phyloP scores from a whole-genome alignment of 2,888 invertebrate genomes.

The Raillietiella orientalis region DNA sequence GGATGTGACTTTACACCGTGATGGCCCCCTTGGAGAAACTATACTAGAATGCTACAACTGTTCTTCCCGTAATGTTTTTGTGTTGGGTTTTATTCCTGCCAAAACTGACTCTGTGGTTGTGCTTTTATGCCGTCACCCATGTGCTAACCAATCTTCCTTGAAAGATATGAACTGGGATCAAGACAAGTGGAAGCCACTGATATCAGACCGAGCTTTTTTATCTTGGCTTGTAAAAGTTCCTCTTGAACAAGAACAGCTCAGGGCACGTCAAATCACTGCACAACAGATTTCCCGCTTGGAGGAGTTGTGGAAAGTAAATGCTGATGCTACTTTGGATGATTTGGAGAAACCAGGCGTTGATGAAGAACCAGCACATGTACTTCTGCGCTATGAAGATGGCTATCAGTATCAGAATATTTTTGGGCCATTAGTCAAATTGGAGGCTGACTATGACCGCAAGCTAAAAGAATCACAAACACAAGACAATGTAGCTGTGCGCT shows the following conservation, averaged over 20 bases:
- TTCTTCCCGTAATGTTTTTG: slow-evolving; percentile 89
- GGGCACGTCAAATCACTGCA: slow-evolving; percentile 85
- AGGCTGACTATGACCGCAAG: slow-evolving; percentile 92
- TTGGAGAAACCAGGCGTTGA: slow-evolving; percentile 92
- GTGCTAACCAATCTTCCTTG: slow-evolving; percentile 80
- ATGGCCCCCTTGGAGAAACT: slow-evolving; percentile 91
- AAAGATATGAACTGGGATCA: slow-evolving; percentile 99
- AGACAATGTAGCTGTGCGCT: slow-evolving; percentile 87
- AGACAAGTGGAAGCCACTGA: slow-evolving; percentile 92
- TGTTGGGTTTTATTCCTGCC: slow-evolving; percentile 93
- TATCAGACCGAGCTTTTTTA: slow-evolving; percentile 78
- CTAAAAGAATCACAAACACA: slow-evolving; percentile 94
- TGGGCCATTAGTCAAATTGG: slow-evolving; percentile 77
- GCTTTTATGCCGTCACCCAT: slow-evolving; percentile 83
- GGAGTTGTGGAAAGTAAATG: slow-evolving; percentile 95
- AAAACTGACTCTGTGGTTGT: slow-evolving; percentile 96
- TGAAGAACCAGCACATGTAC: slow-evolving; percentile 80
- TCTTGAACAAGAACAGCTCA: slow-evolving; percentile 72
- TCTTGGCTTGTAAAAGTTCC: slow-evolving; percentile 96
- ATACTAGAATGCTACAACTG: slow-evolving; percentile 95
- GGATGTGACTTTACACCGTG: slow-evolving; percentile 86
- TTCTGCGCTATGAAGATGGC: slow-evolving; percentile 69
- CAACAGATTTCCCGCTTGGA: slow-evolving; percentile 92
- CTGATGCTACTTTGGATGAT: slow-evolving; percentile 90
- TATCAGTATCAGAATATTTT: slow-evolving; percentile 97